Evolutionary conservation across 2,888 invertebrate species (phyloP), one percentile per base, ranked within the genome.

Genomic region (Spodoptera littoralis): DNA sequence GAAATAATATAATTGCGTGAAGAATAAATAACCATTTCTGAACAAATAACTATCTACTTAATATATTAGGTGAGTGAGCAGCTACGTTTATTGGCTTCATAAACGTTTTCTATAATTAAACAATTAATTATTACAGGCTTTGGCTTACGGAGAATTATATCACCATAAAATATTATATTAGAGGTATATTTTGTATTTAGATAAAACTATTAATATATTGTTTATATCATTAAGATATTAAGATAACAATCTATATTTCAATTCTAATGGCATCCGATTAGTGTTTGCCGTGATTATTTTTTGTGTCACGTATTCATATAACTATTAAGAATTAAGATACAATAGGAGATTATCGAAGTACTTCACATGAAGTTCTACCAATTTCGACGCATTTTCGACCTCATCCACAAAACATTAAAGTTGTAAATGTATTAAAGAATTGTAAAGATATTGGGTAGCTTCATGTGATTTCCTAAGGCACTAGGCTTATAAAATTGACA

Each of bases 401-500:
- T 36, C 9, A 36, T 36, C 9, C 0, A 36, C 36, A 36, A 36
- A 9, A 36, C 36, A 2, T 9, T 9, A 36, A 36, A 6, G 36
- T 36, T 36, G 36, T 6, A 2, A 36, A 36, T 36, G 4, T 36
- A 36, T 36, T 36, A 36, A 36, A 36, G 36, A 9, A 6, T 36
- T 36, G 4, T 27, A 0, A 6, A 6, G 1, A 9, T 2, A 9
- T 36, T 36, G 36, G 36, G 36, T 36, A 36, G 8, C 36, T 6
- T 36, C 2, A 36, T 36, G 2, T 36, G 36, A 8, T 36, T 62
- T 60, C 22, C 50, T 58, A 55, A 18, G 67, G 27, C 73, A 60
- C 57, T 67, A 60, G 57, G 56, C 36, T 42, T 57, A 57, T 53
- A 30, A 52, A 58, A 44, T 63, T 74, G 78, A 73, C 74, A 73